Evolutionary conservation across 2,113 vertebrate species (phyloP), one percentile per base, ranked within the genome.

Genomic region (Leptobrachium leishanense): DNA sequence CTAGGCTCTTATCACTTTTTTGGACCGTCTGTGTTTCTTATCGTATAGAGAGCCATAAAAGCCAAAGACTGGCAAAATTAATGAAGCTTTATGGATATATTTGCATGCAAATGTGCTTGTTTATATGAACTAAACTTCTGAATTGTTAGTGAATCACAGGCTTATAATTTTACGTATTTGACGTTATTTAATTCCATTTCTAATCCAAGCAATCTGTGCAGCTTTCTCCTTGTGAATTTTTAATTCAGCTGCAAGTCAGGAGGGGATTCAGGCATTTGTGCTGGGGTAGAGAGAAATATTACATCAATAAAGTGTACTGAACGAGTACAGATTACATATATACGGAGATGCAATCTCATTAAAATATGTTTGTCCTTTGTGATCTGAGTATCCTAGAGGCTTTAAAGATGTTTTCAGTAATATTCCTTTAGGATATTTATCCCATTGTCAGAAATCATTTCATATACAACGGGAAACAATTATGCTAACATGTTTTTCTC

Each of bases 371-470:
- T 64, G 62, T 2, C 62, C 62, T 64, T 59, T 5, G 20, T 2
- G 11, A 15, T 62, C 8, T 15, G n/a, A 12, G 6, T 8, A 10
- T 64, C 31, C 62, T 64, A 31, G 13, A 4, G 6, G 62, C n/a
- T 39, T 64, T 64, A 8, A 31, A 39, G n/a, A 64, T 20, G 9
- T 64, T 5, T 50, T 50, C 20, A 70, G 9, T 40, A n/a, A 70
- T 62, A 71, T 70, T 6, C 2, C 41, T 77, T 15, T n/a, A 62
- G 68, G 66, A 53, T 62, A 77, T 68, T 39, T 50, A 7, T 39
- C 42, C 1, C 50, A 43, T 44, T 62, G 54, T 63, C 67, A 40
- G 62, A 46, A 66, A 50, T 43, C n/a, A 70, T 20, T 63, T 59
- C 12, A 40, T 59, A 69, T 15, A 50, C 8, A 50, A 31, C 3